Percentiles rank a stretch among this genome's conserved stretches.
Conservation (phyloP, 1,140 invertebrate species). For the Papilio glaucus region DNA sequence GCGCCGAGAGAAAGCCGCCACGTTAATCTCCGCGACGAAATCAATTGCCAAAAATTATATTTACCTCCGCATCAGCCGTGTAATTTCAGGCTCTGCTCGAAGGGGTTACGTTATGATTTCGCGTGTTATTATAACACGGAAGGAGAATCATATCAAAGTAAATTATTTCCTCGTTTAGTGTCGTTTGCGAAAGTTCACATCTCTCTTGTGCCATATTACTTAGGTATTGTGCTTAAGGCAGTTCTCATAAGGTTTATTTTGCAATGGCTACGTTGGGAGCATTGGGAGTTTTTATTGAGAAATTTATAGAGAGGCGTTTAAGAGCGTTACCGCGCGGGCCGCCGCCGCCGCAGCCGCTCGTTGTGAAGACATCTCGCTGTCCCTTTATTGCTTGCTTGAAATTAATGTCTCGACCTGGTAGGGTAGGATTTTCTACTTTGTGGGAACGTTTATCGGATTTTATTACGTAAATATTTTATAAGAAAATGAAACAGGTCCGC, state of each 20-base stretch:
- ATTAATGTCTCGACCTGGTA: slow-evolving; percentile 79
- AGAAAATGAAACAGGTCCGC: slow-evolving; percentile 57
- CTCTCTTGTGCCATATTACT: slow-evolving; percentile 46
- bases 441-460: slow-evolving; percentile 75
- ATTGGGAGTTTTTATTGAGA: slow-evolving; percentile 75
- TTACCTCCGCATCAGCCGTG: slow-evolving; percentile 44
- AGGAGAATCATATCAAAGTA: slow-evolving; percentile 75
- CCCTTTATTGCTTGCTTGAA: slow-evolving; percentile 81
- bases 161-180: slow-evolving; percentile 72
- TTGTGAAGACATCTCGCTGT: slow-evolving; percentile 72
- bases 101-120: slow-evolving; percentile 61
- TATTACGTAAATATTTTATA: slow-evolving; percentile 77
- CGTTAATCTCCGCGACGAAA: slow-evolving; percentile 76
- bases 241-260: slow-evolving; percentile 66
- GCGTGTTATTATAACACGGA: slow-evolving; percentile 46
- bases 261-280: slow-evolving; percentile 43
- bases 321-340: slow-evolving; percentile 61
- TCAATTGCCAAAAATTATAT: slow-evolving; percentile 81
- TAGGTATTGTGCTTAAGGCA: slow-evolving; percentile 51
- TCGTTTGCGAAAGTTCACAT: slow-evolving; percentile 66
- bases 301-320: slow-evolving; percentile 77
- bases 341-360: slow-evolving; percentile 50
- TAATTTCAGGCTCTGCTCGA: slow-evolving; percentile 50
- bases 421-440: slow-evolving; percentile 76
- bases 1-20: slow-evolving; percentile 67